Evolutionary conservation across 2,888 invertebrate species (phyloP), one percentile per base, ranked within the genome.

Genomic region (Drosophila anomalata): DNA sequence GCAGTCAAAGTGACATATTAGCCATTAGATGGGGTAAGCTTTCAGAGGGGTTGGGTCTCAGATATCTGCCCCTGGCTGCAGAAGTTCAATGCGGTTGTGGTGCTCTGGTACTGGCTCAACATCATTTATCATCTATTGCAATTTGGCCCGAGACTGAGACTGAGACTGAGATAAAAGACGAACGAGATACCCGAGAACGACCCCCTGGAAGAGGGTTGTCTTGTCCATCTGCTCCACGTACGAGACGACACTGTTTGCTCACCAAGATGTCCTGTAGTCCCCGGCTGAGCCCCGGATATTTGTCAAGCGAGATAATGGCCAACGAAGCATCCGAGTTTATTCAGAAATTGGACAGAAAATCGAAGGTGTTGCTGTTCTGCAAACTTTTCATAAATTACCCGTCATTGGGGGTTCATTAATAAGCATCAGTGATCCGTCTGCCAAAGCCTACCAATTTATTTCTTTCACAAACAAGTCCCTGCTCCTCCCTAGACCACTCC

Each of bases 121-220:
- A 79, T 84, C 82, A 84, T 82, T 82, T 81, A 82, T 82, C 84
- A 82, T 79, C 78, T 52, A 82, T 78, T 84, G 84, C 81, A 84
- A 82, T 81, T 81, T 79, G 76, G 73, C 71, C 51, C 39, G 8
- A 52, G 29, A 51, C 42, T n/a, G 36, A n/a, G 36, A n/a, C 36
- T 7, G 0, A 36, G 36, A 6, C 33, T 11, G 41, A 53, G 66
- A 55, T 68, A 53, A 59, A 59, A 52, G 54, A 36, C 31, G 42
- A 36, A 29, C 39, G 39, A 12, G 39, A 29, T 46, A 24, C 57
- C 60, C 55, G 24, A 24, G 29, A 29, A 2, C 29, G 29, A 36
- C 39, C 20, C 44, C 44, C 20, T 20, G 11, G n/a, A 22, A 36
- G 47, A 56, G 66, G 61, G 63, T 36, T 36, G 36, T 36, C 36